phyloP scores from a whole-genome alignment of 2,888 invertebrate genomes.

The Drosophila pegasa region DNA sequence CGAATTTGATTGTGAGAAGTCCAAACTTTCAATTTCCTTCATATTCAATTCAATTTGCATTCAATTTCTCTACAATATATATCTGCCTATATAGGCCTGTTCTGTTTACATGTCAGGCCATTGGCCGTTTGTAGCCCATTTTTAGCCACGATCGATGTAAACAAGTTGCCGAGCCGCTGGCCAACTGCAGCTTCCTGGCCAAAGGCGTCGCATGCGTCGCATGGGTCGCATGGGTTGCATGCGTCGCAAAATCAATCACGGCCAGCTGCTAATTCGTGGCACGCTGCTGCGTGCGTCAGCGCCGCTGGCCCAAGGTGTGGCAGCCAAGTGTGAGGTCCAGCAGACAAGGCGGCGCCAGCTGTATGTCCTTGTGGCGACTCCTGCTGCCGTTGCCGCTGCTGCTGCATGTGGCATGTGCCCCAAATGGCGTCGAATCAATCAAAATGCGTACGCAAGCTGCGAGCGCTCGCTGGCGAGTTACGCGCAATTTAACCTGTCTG shows the following conservation, averaged over 20 bases:
- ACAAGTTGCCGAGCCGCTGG: slow-evolving; percentile 29
- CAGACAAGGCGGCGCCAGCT: slow-evolving; percentile 45
- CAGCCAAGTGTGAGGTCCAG: slow-evolving; percentile 33
- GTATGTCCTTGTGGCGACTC: slow-evolving; percentile 41
- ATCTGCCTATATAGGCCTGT: slow-evolving; percentile 3
- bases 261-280: slow-evolving; percentile 60
- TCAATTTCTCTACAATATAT: neutral
- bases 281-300: slow-evolving; percentile 53
- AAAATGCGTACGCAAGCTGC: slow-evolving; percentile 44
- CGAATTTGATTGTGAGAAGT: neutral
- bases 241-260: slow-evolving; percentile 69
- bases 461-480: slow-evolving; percentile 51
- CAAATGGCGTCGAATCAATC: slow-evolving; percentile 59
- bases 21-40: neutral
- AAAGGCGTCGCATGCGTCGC: slow-evolving; percentile 41
- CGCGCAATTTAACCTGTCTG: slow-evolving; percentile 77
- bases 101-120: slow-evolving; percentile 54
- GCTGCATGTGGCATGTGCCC: slow-evolving; percentile 25
- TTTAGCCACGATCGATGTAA: slow-evolving; percentile 38
- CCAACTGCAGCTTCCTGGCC: slow-evolving; percentile 48
- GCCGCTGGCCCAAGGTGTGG: slow-evolving; percentile 48
- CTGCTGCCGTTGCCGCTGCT: slow-evolving; percentile 4
- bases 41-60: slow-evolving; percentile 8
- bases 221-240: slow-evolving; percentile 21
- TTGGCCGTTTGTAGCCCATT: slow-evolving; percentile 44